Conservation (phyloP, 2,797 vertebrate species). For the Galaxias olidus region DNA sequence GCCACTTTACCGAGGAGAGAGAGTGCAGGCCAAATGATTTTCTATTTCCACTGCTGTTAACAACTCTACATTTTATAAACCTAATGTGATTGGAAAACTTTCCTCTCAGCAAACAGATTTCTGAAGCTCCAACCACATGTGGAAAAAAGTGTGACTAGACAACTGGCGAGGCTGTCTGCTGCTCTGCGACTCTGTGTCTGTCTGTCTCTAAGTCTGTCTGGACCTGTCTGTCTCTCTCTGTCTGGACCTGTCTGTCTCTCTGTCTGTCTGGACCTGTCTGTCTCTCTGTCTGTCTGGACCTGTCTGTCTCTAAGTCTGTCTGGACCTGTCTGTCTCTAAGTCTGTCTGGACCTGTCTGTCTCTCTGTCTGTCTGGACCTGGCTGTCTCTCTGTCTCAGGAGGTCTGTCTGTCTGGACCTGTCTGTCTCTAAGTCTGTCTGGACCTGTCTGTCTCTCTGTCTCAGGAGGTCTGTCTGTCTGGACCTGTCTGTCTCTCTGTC, state of each 20-base stretch:
- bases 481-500: no score
- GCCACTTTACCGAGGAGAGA: conserved; percentile 61
- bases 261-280: no score
- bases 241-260: no score
- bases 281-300: no score
- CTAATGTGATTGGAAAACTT: conserved; percentile 80
- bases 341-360: background rate
- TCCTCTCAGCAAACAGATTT: conserved; percentile 80
- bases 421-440: no score
- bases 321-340: background rate
- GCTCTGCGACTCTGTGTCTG: no score
- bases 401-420: background rate
- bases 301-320: background rate
- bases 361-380: background rate
- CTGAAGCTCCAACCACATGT: conserved; percentile 59
- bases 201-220: no score
- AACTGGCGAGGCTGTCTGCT: no score
- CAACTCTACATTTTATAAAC: conserved; percentile 73
- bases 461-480: no score
- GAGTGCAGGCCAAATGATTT: conserved; percentile 69
- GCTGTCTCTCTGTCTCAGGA: background rate
- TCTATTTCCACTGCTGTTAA: conserved; percentile 75
- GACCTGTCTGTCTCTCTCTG: no score
- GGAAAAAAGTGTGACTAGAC: background rate
- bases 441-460: no score